Evolutionary conservation across 92 coral and sea anemone genomes (phyloP), one percentile per base, ranked within the genome.

Genomic region (Porites cylindrica): DNA sequence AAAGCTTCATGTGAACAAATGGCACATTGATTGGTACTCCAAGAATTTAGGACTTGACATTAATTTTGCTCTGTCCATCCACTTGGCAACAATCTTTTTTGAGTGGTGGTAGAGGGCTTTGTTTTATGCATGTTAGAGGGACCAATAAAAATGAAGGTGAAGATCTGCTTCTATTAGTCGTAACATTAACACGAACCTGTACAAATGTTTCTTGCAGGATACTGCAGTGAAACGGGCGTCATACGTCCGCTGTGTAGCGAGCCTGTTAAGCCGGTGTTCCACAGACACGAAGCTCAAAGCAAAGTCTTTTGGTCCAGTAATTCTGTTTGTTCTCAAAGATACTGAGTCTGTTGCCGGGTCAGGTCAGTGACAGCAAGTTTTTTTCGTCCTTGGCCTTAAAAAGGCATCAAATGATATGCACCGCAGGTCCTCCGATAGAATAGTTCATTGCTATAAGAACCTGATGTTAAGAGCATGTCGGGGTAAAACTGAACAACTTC

Each of bases 271-370:
- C 62, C 88, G 82, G 64, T 95, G 99, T 74, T 97, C 99, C 18
- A 82, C 93, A 72, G 85, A 91, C 71, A 77, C 93, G 2, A 90
- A 92, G 59, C 93, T 85, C 53, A 75, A 82, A 11, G 85, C 94
- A 76, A 78, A 84, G 76, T 85, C 87, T 66, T 95, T 91, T 66
- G 94, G 96, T 50, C 95, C 98, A 11, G 97, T 93, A 19, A 85
- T 95, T 51, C 88, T 86, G 80, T 91, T 90, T 79, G 79, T 97
- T 24, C 89, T 97, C 62, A 92, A 79, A 81, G 96, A 91, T 65
- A 88, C 95, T 23, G 92, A 95, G 75, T 92, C 87, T 21, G 96
- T 94, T 60, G 98, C 99, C 18, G 98, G 96, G 60, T 90, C 98
- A 87, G 99, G 99, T 95, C 53, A 70, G 80, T 69, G 10, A 20